Percentiles rank a stretch among this genome's conserved stretches.
Conservation (phyloP, 2,888 invertebrate genomes). For the Ariolimax columbianus region DNA sequence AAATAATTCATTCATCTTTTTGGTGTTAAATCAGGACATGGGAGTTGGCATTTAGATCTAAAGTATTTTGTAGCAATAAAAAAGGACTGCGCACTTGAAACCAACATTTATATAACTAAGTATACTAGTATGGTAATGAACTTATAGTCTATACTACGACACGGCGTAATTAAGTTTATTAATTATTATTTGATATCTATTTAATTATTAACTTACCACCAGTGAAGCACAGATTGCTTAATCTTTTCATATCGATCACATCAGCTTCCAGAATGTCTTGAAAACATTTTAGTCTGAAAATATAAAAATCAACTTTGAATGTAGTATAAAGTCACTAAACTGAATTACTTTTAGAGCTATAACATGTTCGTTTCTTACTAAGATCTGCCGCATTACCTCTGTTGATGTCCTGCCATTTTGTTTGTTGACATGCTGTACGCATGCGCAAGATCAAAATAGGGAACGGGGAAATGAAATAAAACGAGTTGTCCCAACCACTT, state of each 20-base stretch:
- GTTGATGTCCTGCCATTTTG: slow-evolving; percentile 71
- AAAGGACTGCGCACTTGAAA: too few species aligned
- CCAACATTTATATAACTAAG: too few species aligned
- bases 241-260: slow-evolving; percentile 84
- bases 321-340: neutral
- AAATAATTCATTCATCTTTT: too few species aligned
- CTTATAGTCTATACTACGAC: too few species aligned
- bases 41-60: too few species aligned
- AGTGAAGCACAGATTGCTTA: slow-evolving; percentile 88
- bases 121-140: too few species aligned
- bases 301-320: neutral
- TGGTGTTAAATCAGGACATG: too few species aligned
- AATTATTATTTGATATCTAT: too few species aligned
- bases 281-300: slow-evolving; percentile 84
- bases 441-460: slow-evolving; percentile 36
- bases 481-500: too few species aligned
- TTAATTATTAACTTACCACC: slow-evolving; percentile 81
- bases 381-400: slow-evolving; percentile 57
- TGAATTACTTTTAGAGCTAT: neutral
- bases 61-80: too few species aligned
- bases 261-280: slow-evolving; percentile 86
- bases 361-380: slow-evolving; percentile 52
- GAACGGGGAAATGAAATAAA: neutral
- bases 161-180: too few species aligned
- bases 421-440: slow-evolving; percentile 58